Evolutionary conservation across 2,888 invertebrate genomes (phyloP), one percentile per base, ranked within the genome.

Genomic region (Pseudoips prasinana): DNA sequence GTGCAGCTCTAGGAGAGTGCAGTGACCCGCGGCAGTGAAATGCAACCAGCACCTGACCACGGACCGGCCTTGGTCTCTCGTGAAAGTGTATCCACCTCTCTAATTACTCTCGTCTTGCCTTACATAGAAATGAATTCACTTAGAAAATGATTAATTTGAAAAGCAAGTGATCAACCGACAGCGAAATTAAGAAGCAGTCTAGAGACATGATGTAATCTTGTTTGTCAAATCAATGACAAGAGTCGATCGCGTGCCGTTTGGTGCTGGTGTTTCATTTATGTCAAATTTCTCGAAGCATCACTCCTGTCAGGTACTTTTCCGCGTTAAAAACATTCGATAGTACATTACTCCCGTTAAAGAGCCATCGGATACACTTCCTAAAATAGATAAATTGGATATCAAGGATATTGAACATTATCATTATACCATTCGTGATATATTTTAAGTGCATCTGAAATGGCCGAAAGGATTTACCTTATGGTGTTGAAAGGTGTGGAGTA

Each of bases 21-120:
- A 81, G 67, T 77, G 82, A 84, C 79, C 81, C 72, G 67, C 49
- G 64, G 64, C 66, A 73, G 80, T 73, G 79, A 81, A 82, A 86
- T 75, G 71, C 68, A 65, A 64, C 63, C 63, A 58, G 54, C 64
- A 69, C 63, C 59, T 70, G 73, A 71, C 51, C 65, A 64, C 64
- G 56, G 59, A 58, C 70, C 62, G 61, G 65, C 68, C 64, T 56
- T 50, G 51, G 44, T 41, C 38, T 47, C 34, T 30, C 50, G 83
- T 67, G 85, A 86, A 86, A 85, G 85, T 78, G 60, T 59, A 54
- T 46, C 53, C 55, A 64, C 73, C 65, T 79, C 76, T 84, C 78
- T 77, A 77, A 81, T 78, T 74, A 78, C 71, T 58, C 49, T 43
- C 51, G 64, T 65, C 66, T 66, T 64, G 53, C 63, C 68, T 69